A percentile compares a stretch with the other conserved stretches of the same genome.
phyloP scores from a whole-genome alignment of 2,888 invertebrate species.

The Tetramorium bicarinatum region DNA sequence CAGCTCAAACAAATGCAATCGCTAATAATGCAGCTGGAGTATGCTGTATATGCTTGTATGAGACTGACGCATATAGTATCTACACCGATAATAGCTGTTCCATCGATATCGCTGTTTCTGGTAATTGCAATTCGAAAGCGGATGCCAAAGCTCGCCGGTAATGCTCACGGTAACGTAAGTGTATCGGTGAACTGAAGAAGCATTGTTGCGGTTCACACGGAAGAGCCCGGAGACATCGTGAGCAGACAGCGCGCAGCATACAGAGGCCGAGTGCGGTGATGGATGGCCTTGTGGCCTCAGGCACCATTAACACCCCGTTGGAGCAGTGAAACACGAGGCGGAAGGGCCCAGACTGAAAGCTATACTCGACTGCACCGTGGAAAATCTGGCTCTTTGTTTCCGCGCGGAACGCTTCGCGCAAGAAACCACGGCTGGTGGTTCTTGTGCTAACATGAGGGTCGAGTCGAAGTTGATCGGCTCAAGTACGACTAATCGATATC shows the following conservation, averaged over 20 bases:
- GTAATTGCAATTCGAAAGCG: constrained; percentile 54
- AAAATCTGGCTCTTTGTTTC: constrained; percentile 72
- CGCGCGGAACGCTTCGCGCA: constrained; percentile 49
- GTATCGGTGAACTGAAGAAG: constrained; percentile 74
- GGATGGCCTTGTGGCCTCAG: constrained; percentile 77
- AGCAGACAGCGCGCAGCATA: constrained; percentile 70
- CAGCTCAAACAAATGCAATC: constrained; percentile 53
- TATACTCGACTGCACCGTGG: constrained; percentile 62
- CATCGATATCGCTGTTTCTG: constrained; percentile 52
- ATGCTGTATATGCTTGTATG: constrained; percentile 23
- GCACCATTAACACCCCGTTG: constrained; percentile 80
- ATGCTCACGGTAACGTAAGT: constrained; percentile 62
- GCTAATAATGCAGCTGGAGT: constrained; percentile 38
- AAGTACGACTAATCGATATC: constrained; percentile 55
- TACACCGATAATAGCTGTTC: constrained; percentile 47
- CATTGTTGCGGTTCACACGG: constrained; percentile 71
- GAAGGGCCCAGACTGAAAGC: constrained; percentile 56
- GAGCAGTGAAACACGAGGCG: constrained; percentile 65
- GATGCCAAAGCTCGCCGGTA: constrained; percentile 47
- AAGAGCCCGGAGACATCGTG: constrained; percentile 71
- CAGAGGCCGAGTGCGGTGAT: constrained; percentile 73
- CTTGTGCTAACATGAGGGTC: constrained; percentile 44
- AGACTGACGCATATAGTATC: constrained; percentile 38
- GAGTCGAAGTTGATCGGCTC: constrained; percentile 50
- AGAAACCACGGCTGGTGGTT: constrained; percentile 59